phyloP scores from a whole-genome alignment of 2,113 vertebrate genomes.

The Gallinago paraguaiae region DNA sequence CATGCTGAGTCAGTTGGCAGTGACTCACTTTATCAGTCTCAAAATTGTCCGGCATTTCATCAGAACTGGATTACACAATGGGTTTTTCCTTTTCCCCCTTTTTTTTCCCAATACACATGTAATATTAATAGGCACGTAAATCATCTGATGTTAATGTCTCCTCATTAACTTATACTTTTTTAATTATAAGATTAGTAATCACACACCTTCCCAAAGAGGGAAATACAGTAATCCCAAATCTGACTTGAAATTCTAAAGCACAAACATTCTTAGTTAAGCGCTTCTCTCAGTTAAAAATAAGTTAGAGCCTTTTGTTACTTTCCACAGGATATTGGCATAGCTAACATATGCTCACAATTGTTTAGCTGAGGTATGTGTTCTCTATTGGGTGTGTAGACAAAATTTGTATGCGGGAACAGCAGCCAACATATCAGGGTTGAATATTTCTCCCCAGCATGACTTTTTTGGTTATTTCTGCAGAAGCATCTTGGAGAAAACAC shows the following conservation, averaged over 20 bases:
- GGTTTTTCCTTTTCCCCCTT: background rate
- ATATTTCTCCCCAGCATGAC: background rate
- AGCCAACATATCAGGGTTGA: background rate
- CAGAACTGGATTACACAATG: constrained; percentile 51
- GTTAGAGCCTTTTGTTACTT: constrained; percentile 50
- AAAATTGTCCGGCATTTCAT: constrained; percentile 57
- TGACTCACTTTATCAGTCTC: constrained; percentile 54
- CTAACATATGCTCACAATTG: constrained; percentile 39
- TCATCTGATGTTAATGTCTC: constrained; percentile 22
- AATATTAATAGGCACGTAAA: constrained; percentile 41
- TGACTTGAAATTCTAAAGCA: constrained; percentile 39
- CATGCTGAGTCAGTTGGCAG: constrained; percentile 69
- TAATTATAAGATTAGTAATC: constrained; percentile 53
- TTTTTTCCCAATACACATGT: background rate
- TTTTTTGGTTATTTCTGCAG: background rate
- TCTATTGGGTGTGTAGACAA: constrained; percentile 35
- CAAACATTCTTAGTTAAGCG: background rate
- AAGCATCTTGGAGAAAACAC: background rate
- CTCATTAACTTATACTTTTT: constrained; percentile 63
- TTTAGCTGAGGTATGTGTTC: constrained; percentile 47
- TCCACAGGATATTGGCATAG: constrained; percentile 51
- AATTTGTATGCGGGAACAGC: constrained; percentile 8
- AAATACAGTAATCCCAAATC: constrained; percentile 28
- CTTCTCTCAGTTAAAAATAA: constrained; percentile 46
- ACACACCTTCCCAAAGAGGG: constrained; percentile 45